Evolutionary conservation across 2,888 invertebrate genomes (phyloP).

Genomic region (Ecliptopera silaceata): DNA sequence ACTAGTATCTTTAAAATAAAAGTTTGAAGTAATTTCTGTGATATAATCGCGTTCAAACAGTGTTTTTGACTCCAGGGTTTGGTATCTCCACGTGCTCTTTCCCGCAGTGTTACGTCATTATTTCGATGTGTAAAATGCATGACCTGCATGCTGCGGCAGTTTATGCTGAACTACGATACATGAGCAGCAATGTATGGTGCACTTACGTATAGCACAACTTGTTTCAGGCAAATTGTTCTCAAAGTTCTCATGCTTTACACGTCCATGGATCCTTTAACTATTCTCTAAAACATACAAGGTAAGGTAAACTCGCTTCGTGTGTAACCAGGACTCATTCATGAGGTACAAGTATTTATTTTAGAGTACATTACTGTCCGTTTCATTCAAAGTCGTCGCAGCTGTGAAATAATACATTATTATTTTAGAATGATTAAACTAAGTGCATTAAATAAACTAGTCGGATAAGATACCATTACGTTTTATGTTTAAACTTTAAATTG

Average conservation of each 20-base stretch:
- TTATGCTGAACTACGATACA: conserved; percentile 3
- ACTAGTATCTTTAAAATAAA: too few species aligned
- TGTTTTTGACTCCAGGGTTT: neutral
- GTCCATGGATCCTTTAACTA: conserved; percentile 5
- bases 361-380: too few species aligned
- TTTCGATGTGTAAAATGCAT: conserved; percentile 10
- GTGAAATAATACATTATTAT: neutral
- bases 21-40: too few species aligned
- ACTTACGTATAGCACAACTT: neutral
- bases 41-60: too few species aligned
- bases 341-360: neutral
- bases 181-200: conserved; percentile 11
- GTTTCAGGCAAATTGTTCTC: neutral
- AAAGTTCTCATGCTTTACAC: neutral
- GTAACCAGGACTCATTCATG: neutral
- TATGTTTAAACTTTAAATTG: too few species aligned
- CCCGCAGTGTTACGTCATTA: conserved; percentile 25
- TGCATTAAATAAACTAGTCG: too few species aligned
- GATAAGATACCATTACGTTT: too few species aligned
- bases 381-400: too few species aligned
- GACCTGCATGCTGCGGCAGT: conserved; percentile 14
- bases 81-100: neutral
- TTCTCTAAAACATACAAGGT: conserved; percentile 9
- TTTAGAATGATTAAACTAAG: neutral
- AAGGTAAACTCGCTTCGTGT: conserved; percentile 1